Base-by-base conservation (phyloP, 2,888 invertebrate species). In the Pristionchus entomophagus region DNA sequence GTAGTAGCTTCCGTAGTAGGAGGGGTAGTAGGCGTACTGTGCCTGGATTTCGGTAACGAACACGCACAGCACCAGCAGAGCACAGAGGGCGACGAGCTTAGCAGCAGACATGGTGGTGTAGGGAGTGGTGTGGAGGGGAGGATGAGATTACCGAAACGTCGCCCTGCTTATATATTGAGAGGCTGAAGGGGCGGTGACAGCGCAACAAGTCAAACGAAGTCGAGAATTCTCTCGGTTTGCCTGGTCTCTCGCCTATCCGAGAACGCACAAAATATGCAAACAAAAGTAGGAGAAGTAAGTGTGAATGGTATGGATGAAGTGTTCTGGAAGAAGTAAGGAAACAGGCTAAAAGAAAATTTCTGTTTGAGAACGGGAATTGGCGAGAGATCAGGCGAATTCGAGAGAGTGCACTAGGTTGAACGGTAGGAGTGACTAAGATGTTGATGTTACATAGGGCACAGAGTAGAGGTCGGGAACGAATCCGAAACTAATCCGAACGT, bases 1-100 rank as follows among this genome's bases (percentile, higher is more conserved):
- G 69, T 80, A 78, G 22, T 86, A 14, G 35, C 56, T 56, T 26
- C 56, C 86, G 22, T 45, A 51, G 59, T 82, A 87, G 77, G 85
- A 87, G 73, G 86, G 86, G 35, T 45, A 32, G 14, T 65, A 82
- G 83, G 86, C 86, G 86, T 86, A 86, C 73, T 88, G 88, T 56
- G 88, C 88, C 29, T 78, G 62, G 29, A 86, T 87, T 83, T 87
- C 87, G 53, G 86, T 49, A 85, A 88, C 83, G 56, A 88, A 62
- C 29, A 87, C 86, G 80, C 87, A 87, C 80, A 88, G 82, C 80
- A 87, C 85, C 69, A 88, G 83, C 65, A 88, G 85, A n/a, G 87
- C 86, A 78, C 87, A 84, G 53, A 88, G 87, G 81, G 87, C 62
- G 85, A 87, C 56, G 29, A 81, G 26, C 81, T 81, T 81, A 22